Evolutionary conservation across 2,797 vertebrate genomes (phyloP).

Genomic region (Myiotriccus ornatus): DNA sequence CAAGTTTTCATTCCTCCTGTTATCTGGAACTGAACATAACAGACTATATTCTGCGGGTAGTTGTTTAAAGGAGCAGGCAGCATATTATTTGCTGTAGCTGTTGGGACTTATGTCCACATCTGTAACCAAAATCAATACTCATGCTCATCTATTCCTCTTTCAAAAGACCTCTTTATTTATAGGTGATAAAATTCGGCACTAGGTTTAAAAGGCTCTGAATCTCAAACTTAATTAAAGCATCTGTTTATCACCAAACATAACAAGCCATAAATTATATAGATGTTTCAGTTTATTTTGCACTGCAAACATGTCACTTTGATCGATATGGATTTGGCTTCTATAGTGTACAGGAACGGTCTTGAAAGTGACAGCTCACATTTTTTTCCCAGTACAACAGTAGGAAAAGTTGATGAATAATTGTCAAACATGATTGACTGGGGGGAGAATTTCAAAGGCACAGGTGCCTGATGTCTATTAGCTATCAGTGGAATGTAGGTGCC

Average conservation of each 20-base stretch:
- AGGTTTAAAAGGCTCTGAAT: conserved; percentile 46
- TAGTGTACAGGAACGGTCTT: conserved; percentile 33
- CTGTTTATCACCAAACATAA: conserved; percentile 68
- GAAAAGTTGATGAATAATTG: conserved; percentile 22
- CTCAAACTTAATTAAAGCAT: conserved; percentile 70
- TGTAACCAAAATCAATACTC: not conserved
- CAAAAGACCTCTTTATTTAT: conserved; percentile 37
- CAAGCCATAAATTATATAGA: conserved; percentile 66
- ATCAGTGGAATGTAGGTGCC: not conserved
- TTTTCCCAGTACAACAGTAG: conserved; percentile 21
- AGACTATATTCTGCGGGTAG: not conserved
- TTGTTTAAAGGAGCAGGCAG: not conserved
- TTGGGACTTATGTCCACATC: not conserved
- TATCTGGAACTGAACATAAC: not conserved
- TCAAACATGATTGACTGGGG: conserved; percentile 32
- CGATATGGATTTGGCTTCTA: conserved; percentile 51
- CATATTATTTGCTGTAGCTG: not conserved
- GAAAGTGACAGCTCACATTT: conserved; percentile 48
- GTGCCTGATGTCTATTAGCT: not conserved
- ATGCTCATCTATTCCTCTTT: conserved; percentile 22
- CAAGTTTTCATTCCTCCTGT: not conserved
- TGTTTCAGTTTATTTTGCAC: conserved; percentile 65
- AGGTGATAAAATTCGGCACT: conserved; percentile 37
- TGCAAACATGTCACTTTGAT: conserved; percentile 70
- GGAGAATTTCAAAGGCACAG: conserved; percentile 43